These are phyloP conservation scores for Micropoecilia bifurca DNA, from an alignment of 2,797 vertebrate genomes.

Conservation along the genomic window DNA sequence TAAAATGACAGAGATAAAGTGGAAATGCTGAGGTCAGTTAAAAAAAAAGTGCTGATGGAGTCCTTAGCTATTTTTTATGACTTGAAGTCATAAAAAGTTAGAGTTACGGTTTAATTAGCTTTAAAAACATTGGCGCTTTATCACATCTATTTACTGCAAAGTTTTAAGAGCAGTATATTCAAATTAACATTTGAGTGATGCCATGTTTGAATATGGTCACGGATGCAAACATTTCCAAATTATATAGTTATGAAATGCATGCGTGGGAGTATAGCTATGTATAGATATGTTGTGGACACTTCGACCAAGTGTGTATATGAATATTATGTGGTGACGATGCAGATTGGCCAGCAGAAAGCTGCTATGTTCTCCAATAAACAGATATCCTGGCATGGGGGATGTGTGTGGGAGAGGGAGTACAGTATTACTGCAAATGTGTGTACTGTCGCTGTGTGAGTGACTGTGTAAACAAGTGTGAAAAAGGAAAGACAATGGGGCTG, in stretches of 20 bases:
- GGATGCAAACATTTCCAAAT: constrained; percentile 4
- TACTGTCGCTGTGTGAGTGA: constrained; percentile 49
- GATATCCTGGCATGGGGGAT: constrained; percentile 45
- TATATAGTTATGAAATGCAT: constrained; percentile 44
- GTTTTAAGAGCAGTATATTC: neutral
- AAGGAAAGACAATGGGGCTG: constrained; percentile 48
- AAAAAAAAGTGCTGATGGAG: constrained; percentile 4
- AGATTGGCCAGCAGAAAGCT: constrained; percentile 41
- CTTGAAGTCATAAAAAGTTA: neutral
- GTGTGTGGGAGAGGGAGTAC: constrained; percentile 45
- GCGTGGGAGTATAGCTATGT: constrained; percentile 30
- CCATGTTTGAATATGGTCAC: neutral
- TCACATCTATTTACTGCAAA: neutral
- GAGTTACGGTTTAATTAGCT: neutral
- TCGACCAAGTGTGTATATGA: constrained; percentile 2
- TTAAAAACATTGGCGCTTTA: neutral
- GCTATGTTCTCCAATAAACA: constrained; percentile 49
- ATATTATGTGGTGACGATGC: constrained; percentile 48
- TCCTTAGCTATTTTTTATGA: neutral
- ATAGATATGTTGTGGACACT: constrained; percentile 35
- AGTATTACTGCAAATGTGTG: constrained; percentile 56
- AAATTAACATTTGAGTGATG: neutral
- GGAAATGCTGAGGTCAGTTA: neutral
- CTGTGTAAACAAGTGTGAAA: constrained; percentile 66
- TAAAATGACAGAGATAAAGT: neutral